These are phyloP conservation scores for Thymelicus sylvestris DNA, from an alignment of 2,888 invertebrate species.

Conservation along the genomic window DNA sequence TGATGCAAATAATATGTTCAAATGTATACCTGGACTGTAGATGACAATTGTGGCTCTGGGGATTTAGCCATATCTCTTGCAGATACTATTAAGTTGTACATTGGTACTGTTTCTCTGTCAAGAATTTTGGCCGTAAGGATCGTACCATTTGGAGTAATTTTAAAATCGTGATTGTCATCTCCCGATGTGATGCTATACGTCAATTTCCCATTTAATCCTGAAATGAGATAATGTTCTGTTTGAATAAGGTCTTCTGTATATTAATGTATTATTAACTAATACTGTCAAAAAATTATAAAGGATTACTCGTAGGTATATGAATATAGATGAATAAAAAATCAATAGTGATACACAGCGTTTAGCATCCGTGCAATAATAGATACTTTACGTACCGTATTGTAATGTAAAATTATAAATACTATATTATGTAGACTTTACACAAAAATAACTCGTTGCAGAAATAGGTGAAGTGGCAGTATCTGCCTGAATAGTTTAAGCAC, in stretches of 20 bases:
- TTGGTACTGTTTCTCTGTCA: conserved; percentile 92
- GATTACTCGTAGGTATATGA: no score
- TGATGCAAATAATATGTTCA: background rate
- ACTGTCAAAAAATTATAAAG: no score
- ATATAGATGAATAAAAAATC: no score
- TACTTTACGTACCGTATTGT: background rate
- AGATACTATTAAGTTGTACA: conserved; percentile 93
- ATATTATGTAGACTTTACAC: background rate
- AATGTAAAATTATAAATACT: no score
- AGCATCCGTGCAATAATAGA: background rate
- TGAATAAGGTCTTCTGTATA: no score
- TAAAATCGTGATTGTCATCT: conserved; percentile 92
- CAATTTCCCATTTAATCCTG: conserved; percentile 94
- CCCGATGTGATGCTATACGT: conserved; percentile 92
- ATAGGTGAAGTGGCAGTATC: no score
- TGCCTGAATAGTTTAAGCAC: no score
- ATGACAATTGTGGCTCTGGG: conserved; percentile 90
- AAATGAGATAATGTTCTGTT: conserved; percentile 44
- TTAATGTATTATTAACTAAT: no score
- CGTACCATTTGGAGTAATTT: conserved; percentile 92
- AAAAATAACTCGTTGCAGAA: no score
- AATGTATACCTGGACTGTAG: conserved; percentile 91
- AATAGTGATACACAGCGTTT: no score
- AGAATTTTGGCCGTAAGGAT: conserved; percentile 90
- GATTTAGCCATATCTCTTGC: conserved; percentile 93